phyloP scores from a whole-genome alignment of 1,140 invertebrate species.

The Zeugodacus cucurbitae region DNA sequence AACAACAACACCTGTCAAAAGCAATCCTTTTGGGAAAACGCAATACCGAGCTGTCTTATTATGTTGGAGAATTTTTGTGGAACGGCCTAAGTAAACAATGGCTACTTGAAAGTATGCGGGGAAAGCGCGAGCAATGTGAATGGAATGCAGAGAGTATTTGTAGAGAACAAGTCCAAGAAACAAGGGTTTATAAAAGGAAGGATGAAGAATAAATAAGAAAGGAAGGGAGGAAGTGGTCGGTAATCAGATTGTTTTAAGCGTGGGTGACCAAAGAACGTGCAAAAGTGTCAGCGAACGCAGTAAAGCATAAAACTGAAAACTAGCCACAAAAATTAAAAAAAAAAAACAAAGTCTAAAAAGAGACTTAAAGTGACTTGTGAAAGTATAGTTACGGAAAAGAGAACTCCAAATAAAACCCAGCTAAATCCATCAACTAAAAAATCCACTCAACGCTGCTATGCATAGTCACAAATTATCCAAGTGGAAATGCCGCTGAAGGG shows the following conservation, averaged over 20 bases:
- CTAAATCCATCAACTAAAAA: neutral
- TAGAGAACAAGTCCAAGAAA: neutral
- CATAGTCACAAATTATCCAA: conserved; percentile 12
- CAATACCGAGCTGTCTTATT: conserved; percentile 14
- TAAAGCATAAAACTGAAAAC: neutral
- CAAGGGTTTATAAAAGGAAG: too few species aligned
- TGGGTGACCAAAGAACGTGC: neutral
- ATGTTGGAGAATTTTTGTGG: neutral
- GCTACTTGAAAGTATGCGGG: neutral
- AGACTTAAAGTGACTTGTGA: neutral
- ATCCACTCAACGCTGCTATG: neutral
- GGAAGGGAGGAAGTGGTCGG: too few species aligned
- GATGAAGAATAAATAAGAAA: too few species aligned
- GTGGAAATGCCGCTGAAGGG: conserved; percentile 23
- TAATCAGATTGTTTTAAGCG: too few species aligned
- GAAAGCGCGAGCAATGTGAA: neutral
- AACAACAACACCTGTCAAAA: conserved; percentile 10
- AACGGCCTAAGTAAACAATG: conserved; percentile 28
- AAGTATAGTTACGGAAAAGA: neutral
- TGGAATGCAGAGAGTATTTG: too few species aligned
- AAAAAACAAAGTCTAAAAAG: neutral
- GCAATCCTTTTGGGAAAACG: conserved; percentile 23
- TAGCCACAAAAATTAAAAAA: neutral
- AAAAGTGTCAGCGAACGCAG: conserved; percentile 15
- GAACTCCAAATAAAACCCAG: neutral